phyloP scores from a whole-genome alignment of 2,797 vertebrate species.

The Cossypha dichroa region DNA sequence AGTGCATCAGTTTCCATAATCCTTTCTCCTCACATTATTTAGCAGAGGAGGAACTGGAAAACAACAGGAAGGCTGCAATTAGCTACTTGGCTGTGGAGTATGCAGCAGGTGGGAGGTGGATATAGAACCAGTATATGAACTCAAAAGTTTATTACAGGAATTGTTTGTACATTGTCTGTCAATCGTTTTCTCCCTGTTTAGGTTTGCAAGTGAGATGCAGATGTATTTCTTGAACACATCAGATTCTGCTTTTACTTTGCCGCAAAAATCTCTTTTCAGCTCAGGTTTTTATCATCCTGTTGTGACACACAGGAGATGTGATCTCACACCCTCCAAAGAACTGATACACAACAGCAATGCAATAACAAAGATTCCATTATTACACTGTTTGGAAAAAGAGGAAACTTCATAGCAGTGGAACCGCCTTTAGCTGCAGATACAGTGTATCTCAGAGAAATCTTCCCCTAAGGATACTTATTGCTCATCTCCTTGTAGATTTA shows the following conservation, averaged over 20 bases:
- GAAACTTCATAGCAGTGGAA: background rate
- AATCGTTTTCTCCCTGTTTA: background rate
- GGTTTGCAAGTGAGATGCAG: background rate
- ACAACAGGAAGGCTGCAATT: conserved; percentile 7
- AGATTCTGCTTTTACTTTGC: background rate
- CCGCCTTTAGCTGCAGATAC: accelerated
- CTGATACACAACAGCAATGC: background rate
- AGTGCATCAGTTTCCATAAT: background rate
- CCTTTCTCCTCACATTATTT: background rate
- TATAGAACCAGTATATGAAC: background rate
- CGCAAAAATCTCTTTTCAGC: conserved; percentile 21
- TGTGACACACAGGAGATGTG: conserved; percentile 19
- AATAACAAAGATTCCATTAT: background rate
- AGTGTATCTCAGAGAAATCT: background rate
- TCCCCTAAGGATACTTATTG: background rate
- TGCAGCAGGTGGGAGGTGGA: background rate
- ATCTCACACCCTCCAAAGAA: conserved; percentile 31
- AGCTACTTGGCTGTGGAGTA: background rate
- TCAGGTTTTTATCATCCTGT: background rate
- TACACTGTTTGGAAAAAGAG: background rate
- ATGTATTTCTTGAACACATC: background rate
- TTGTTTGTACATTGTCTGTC: background rate
- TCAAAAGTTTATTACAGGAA: background rate
- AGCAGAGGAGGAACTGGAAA: conserved; percentile 15
- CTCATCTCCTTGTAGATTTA: background rate